phyloP scores from a whole-genome alignment of 2,113 vertebrate species.

The Lasiurus cinereus region DNA sequence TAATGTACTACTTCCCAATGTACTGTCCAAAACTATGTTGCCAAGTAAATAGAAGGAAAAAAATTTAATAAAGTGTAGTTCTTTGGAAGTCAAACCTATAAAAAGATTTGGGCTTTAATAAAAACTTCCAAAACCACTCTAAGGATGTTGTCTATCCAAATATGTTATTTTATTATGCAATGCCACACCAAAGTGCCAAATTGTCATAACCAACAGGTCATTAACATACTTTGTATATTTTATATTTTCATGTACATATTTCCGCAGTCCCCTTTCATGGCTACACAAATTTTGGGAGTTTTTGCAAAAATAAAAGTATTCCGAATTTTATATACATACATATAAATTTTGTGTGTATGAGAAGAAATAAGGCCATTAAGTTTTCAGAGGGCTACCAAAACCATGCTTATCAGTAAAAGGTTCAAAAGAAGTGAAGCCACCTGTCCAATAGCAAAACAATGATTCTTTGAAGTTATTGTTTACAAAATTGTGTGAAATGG shows the following conservation, averaged over 20 bases:
- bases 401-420: slow-evolving; percentile 48
- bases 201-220: slow-evolving; percentile 52
- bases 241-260: background rate
- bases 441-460: slow-evolving; percentile 60
- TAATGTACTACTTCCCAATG: background rate
- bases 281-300: background rate
- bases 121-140: slow-evolving; percentile 25
- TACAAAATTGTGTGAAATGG: slow-evolving; percentile 68
- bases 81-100: slow-evolving; percentile 36
- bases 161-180: slow-evolving; percentile 44
- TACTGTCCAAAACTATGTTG: background rate
- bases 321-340: background rate
- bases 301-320: slow-evolving; percentile 14
- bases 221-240: background rate
- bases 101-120: slow-evolving; percentile 29
- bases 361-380: background rate
- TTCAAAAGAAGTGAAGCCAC: slow-evolving; percentile 55
- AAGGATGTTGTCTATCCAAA: background rate
- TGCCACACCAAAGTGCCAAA: background rate
- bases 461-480: slow-evolving; percentile 76
- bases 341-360: background rate
- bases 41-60: slow-evolving; percentile 8
- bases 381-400: slow-evolving; percentile 12
- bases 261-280: background rate
- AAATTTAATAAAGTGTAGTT: background rate